Percentiles rank a stretch among this genome's conserved stretches.
These are phyloP conservation scores for Hypolimnas misippus DNA, from an alignment of 2,888 invertebrate species.

Conservation along the genomic window DNA sequence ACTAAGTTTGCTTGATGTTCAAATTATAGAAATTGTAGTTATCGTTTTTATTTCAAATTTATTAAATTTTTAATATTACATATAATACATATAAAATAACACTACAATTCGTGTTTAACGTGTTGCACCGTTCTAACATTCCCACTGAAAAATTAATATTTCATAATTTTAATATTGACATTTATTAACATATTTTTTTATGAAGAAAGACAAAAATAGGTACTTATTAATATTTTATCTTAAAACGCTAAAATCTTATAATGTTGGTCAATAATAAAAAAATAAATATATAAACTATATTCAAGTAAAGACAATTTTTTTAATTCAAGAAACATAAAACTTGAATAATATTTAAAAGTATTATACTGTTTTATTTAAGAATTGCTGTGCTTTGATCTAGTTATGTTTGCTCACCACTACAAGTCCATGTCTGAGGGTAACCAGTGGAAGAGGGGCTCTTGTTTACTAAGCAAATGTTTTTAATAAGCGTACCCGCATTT, in stretches of 20 bases:
- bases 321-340: too few relatives aligned
- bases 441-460: constrained; percentile 52
- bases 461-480: constrained; percentile 75
- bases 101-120: too few relatives aligned
- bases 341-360: constrained; percentile 5
- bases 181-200: too few relatives aligned
- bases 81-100: too few relatives aligned
- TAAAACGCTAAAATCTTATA: too few relatives aligned
- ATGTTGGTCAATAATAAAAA: too few relatives aligned
- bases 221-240: neutral
- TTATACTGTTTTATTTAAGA: constrained; percentile 38
- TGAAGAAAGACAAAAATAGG: neutral
- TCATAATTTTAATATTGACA: neutral
- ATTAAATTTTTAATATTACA: neutral
- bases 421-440: constrained; percentile 55
- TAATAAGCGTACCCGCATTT: constrained; percentile 61
- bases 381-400: constrained; percentile 68
- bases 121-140: too few relatives aligned
- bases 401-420: constrained; percentile 66
- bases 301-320: too few relatives aligned
- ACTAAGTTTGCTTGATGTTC: neutral
- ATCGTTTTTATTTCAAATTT: neutral
- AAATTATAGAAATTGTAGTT: neutral
- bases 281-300: too few relatives aligned
- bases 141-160: too few relatives aligned